A percentile compares a stretch with the other conserved stretches of the same genome.
Evolutionary conservation across 2,797 vertebrate species (phyloP).

Genomic region (Australoheros facetus): DNA sequence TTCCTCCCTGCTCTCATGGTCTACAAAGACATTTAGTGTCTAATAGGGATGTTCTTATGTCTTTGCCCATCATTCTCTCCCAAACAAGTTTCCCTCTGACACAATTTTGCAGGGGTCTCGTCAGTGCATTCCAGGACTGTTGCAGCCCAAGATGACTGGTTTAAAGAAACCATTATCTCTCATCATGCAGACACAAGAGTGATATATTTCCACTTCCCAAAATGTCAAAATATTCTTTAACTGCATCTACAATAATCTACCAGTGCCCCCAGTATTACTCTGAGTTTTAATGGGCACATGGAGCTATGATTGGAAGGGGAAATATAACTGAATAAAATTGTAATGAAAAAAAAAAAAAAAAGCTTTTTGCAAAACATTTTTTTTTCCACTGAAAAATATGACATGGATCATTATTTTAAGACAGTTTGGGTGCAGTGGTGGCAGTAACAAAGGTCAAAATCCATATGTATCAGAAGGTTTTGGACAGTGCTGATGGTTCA

Average conservation of each 20-base stretch:
- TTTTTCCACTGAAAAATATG: background rate
- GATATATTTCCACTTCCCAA: background rate
- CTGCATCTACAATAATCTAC: background rate
- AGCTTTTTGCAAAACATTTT: background rate
- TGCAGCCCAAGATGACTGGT: background rate
- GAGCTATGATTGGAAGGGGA: background rate
- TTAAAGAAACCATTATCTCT: background rate
- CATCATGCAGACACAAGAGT: background rate
- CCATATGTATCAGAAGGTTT: background rate
- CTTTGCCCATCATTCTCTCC: background rate
- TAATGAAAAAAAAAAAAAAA: too few species aligned
- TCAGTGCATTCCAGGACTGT: background rate
- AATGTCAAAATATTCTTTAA: slow-evolving; percentile 1
- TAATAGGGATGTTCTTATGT: background rate
- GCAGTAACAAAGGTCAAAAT: background rate
- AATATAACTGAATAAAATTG: background rate
- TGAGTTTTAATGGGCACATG: background rate
- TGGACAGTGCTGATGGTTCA: background rate
- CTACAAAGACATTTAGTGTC: background rate
- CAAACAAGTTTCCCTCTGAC: background rate
- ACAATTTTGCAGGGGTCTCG: background rate
- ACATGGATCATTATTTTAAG: background rate
- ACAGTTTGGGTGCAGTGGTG: background rate
- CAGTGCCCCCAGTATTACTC: background rate
- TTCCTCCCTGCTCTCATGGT: too few species aligned